Conservation (phyloP, 2,888 invertebrate genomes). For the Drosophila eohydei region DNA sequence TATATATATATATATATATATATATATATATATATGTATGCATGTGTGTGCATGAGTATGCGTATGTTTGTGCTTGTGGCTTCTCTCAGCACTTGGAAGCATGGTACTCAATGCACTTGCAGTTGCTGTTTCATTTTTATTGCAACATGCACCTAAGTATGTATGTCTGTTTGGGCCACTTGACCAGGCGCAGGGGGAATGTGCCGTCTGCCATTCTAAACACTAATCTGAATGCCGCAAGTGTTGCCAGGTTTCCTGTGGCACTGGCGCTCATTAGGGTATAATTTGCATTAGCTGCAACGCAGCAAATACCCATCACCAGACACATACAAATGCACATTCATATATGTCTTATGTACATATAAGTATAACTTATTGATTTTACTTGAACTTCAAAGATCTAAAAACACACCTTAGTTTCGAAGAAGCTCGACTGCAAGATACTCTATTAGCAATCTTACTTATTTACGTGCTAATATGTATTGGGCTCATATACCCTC, state of each 20-base stretch:
- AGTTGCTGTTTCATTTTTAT: slow-evolving; percentile 45
- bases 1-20: slow-evolving; percentile 25
- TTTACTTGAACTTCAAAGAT: slow-evolving; percentile 65
- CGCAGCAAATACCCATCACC: slow-evolving; percentile 33
- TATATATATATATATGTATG: slow-evolving; percentile 19
- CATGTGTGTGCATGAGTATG: slow-evolving; percentile 39
- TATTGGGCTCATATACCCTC: background rate
- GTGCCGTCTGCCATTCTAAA: slow-evolving; percentile 36
- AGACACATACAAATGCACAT: slow-evolving; percentile 6
- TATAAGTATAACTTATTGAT: slow-evolving; percentile 56
- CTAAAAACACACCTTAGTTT: background rate
- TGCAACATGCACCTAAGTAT: slow-evolving; percentile 67
- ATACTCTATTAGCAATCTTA: slow-evolving; percentile 6
- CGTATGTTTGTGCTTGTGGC: slow-evolving; percentile 62
- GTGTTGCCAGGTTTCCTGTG: slow-evolving; percentile 76
- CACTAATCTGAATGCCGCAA: slow-evolving; percentile 76
- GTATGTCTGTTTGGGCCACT: slow-evolving; percentile 62
- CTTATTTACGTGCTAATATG: background rate
- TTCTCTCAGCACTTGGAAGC: slow-evolving; percentile 63
- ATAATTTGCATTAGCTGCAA: slow-evolving; percentile 65
- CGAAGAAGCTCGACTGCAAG: background rate
- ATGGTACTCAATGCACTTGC: slow-evolving; percentile 71
- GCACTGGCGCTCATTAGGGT: slow-evolving; percentile 69
- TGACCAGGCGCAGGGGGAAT: slow-evolving; percentile 48
- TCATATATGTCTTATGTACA: background rate